Percentiles rank a stretch among this genome's conserved stretches.
Evolutionary conservation across 2,113 vertebrate species (phyloP).

Genomic region (Tupaia chinensis): DNA sequence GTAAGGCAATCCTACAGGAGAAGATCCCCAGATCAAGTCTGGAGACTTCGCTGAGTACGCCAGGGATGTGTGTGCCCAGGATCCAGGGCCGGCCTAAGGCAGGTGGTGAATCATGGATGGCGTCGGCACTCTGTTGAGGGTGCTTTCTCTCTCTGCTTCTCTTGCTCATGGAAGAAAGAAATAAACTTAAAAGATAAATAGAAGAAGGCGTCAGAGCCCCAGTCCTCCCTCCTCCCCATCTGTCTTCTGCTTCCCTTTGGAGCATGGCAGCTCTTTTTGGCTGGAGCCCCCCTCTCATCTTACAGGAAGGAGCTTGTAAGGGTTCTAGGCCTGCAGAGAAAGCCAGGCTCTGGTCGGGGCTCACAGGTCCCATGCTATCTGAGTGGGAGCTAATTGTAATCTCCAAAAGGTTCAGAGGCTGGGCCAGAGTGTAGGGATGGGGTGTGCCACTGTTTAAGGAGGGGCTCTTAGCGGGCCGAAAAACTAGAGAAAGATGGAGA

Average conservation of each 20-base stretch:
- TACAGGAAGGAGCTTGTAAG: background rate
- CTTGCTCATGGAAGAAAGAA: too few species aligned
- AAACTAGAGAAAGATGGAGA: background rate
- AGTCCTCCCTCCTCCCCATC: background rate
- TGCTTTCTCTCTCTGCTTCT: too few species aligned
- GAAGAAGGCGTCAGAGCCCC: background rate
- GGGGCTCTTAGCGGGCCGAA: background rate
- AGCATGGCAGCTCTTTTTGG: background rate
- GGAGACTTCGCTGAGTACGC: too few species aligned
- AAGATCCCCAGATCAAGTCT: too few species aligned
- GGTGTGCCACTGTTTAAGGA: background rate
- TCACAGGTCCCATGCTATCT: background rate
- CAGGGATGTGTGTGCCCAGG: too few species aligned
- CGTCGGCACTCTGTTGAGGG: too few species aligned
- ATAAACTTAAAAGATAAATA: too few species aligned
- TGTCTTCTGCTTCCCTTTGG: background rate
- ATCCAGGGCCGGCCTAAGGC: too few species aligned
- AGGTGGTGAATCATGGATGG: too few species aligned
- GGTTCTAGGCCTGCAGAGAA: background rate
- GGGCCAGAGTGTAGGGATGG: background rate
- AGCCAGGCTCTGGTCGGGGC: background rate
- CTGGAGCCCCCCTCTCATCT: too few species aligned
- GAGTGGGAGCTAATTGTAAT: background rate
- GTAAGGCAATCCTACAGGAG: too few species aligned
- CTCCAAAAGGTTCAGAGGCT: background rate